Percentiles rank a stretch among this genome's conserved stretches.
phyloP scores from a whole-genome alignment of 2,797 vertebrate species.

The Schizopygopsis malacanthus region DNA sequence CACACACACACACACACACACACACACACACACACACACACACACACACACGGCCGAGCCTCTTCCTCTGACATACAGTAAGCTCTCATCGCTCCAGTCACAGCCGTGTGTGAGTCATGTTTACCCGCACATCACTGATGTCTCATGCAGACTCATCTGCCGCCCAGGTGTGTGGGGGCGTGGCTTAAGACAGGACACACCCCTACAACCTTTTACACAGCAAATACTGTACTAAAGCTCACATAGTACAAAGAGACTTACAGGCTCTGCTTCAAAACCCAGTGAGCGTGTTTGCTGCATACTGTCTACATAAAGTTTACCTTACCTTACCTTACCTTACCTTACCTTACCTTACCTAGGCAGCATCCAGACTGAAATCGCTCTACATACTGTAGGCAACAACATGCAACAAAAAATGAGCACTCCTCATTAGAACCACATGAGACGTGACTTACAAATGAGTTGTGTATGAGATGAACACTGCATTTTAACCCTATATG shows the following conservation, averaged over 20 bases:
- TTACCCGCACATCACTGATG: neutral
- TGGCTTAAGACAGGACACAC: neutral
- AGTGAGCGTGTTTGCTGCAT: neutral
- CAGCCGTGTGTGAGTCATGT: neutral
- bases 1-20: neutral
- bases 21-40: no score
- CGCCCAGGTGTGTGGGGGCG: constrained; percentile 16
- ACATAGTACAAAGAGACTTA: neutral
- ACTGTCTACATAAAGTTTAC: neutral
- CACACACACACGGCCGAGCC: constrained; percentile 7
- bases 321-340: no score
- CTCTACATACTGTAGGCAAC: neutral
- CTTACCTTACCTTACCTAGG: no score
- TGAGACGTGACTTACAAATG: neutral
- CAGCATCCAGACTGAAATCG: neutral
- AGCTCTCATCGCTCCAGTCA: constrained; percentile 41
- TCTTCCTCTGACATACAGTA: constrained; percentile 34
- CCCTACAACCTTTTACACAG: neutral
- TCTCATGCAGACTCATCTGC: constrained; percentile 7
- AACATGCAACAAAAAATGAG: neutral
- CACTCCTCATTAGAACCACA: neutral
- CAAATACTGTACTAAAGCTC: neutral
- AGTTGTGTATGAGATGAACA: neutral
- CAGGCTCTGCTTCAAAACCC: neutral
- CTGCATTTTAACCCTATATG: neutral